A percentile compares a stretch with the other conserved stretches of the same genome.
Evolutionary conservation across 2,113 vertebrate species (phyloP).

Genomic region (Pteropus alecto): DNA sequence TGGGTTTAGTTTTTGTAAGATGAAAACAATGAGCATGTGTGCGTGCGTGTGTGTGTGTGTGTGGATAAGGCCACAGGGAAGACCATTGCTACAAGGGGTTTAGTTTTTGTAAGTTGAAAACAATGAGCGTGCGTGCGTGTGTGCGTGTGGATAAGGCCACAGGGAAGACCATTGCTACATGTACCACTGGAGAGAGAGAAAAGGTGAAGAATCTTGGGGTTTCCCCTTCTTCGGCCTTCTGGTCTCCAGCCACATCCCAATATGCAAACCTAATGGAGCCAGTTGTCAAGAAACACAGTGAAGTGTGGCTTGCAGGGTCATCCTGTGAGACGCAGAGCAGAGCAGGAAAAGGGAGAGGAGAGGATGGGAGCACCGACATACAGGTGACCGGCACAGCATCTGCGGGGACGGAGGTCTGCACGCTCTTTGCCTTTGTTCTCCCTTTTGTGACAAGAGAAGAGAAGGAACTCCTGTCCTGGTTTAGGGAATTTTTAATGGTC

Average conservation of each 20-base stretch:
- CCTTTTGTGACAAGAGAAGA: neutral
- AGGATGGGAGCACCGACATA: fast-evolving
- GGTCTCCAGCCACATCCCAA: neutral
- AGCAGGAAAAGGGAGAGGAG: fast-evolving
- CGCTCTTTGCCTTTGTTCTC: neutral
- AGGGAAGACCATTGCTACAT: neutral
- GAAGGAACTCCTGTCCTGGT: neutral
- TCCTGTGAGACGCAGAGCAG: neutral
- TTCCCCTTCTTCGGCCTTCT: neutral
- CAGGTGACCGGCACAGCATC: fast-evolving
- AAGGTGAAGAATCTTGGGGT: neutral
- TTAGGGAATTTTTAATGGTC: neutral
- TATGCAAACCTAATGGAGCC: neutral
- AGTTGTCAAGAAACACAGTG: neutral
- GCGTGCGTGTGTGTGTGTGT: too few species aligned
- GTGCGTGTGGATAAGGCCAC: neutral
- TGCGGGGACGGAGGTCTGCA: fast-evolving
- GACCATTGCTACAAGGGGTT: neutral
- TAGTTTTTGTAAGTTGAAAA: neutral
- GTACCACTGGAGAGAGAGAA: neutral
- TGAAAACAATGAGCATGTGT: neutral
- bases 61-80: neutral
- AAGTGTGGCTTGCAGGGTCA: neutral
- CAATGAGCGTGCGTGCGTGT: neutral
- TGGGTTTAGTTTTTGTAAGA: neutral